Evolutionary conservation across 2,797 vertebrate genomes (phyloP).

Genomic region (Pangasius macronema): DNA sequence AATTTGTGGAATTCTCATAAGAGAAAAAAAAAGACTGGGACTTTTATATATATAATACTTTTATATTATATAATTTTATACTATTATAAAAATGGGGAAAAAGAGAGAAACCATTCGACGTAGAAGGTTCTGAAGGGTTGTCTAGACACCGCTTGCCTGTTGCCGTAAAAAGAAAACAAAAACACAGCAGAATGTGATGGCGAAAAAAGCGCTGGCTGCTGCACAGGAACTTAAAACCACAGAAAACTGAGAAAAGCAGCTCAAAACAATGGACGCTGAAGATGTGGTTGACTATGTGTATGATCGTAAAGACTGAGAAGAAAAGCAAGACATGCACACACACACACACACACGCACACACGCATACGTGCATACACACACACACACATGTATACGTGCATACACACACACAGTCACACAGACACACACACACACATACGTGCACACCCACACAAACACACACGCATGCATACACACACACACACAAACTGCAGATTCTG

Average conservation of each 20-base stretch:
- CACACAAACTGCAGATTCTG: not conserved
- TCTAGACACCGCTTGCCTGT: no score
- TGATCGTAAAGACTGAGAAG: not conserved
- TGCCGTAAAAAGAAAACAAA: not conserved
- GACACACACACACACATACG: no score
- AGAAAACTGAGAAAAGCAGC: not conserved
- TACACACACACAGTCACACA: not conserved
- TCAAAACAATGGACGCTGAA: not conserved
- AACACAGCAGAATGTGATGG: not conserved
- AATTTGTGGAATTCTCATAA: not conserved
- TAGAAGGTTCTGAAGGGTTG: not conserved
- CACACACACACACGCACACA: not conserved
- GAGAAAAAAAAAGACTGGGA: not conserved
- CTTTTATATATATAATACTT: no score
- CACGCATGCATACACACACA: no score
- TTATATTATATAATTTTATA: no score
- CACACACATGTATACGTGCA: not conserved
- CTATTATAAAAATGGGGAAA: not conserved
- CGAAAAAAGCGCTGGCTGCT: not conserved
- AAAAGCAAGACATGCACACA: not conserved
- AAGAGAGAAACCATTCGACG: not conserved
- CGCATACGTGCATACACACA: not conserved
- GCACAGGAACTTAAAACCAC: slow-evolving; percentile 5
- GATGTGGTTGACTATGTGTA: not conserved
- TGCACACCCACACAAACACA: no score